Base-by-base conservation (phyloP, 1,140 invertebrate genomes). In the Meteorus sp. region DNA sequence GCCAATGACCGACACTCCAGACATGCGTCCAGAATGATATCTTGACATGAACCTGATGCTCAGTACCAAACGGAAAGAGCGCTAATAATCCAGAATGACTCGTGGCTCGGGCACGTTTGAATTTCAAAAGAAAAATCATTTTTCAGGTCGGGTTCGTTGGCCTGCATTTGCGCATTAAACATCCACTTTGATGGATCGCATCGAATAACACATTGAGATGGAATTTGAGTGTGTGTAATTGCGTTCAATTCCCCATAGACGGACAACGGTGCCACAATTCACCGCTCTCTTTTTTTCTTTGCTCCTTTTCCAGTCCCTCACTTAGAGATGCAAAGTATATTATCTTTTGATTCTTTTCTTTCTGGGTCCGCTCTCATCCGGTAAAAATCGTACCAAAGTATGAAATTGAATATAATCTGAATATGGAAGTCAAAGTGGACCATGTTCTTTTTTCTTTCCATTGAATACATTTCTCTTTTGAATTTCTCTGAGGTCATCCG, bases 121-220 rank as follows among this genome's bases (percentile, higher is more conserved):
- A 47, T 60, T 59, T 48, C 57, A 55, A 60, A 50, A 54, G 57
- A 61, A 60, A 64, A 56, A 55, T 64, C 57, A n/a, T n/a, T 62
- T 65, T 62, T 62, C 55, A 62, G 52, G 57, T 65, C 55, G 57
- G 54, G 63, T 65, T 65, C 60, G 57, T 56, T 62, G 63, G 33
- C 63, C 63, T 52, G 45, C 15, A 59, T 64, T 64, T 29, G 43
- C 59, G 50, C 27, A 51, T 41, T n/a, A n/a, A n/a, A n/a, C 47
- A 53, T 53, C 33, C 48, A 35, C 25, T 29, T 29, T 31, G 29
- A 11, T 43, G 27, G 41, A 2, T n/a, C 51, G 20, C 15, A 51
- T 50, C 19, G 35, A 22, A 20, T 31, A 23, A 52, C 39, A 37
- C 19, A 3, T 44, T 7, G 23, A n/a, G n/a, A n/a, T n/a, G n/a